Evolutionary conservation across 1,140 invertebrate species (phyloP), one percentile per base, ranked within the genome.

Genomic region (Lasioglossum albipes): DNA sequence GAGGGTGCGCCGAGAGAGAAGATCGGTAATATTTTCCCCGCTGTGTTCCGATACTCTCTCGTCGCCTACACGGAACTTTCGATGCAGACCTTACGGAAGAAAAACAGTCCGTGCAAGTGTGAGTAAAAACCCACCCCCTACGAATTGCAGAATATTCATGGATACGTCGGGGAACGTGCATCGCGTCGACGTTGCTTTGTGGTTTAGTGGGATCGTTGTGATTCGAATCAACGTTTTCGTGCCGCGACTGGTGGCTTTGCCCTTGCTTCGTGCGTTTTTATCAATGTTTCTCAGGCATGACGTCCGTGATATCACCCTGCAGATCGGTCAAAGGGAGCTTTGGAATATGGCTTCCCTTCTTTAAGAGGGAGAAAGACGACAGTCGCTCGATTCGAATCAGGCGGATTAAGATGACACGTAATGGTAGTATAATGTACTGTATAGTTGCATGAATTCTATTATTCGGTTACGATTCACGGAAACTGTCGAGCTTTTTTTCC

Each of bases 71-170:
- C 88, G 87, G 87, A 78, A 87, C 88, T 89, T 88, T 90, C 91
- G 86, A 97, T 97, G 97, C 97, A 97, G 96, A 97, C 96, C 89
- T 94, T 97, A 93, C 95, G 97, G 89, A 97, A 97, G 94, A 97
- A 96, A 95, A 97, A 96, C 89, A 97, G 96, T 93, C 97, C 97
- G 91, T 96, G 96, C 93, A 97, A 97, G 95, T 97, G 97, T 97
- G 94, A 97, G 97, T 97, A 93, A 20, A 61, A 74, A 68, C 72
- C 79, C 31, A 61, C 57, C 62, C 77, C 45, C 22, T 69, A 77
- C 49, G 36, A 45, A 66, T 54, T 64, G 20, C 12, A 45, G 45
- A 20, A 65, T 72, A 52, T 42, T 59, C 20, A 66, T 62, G 67
- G 20, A 75, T 45, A 65, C 70, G 61, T 42, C 13, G 20, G 49